Percentiles rank a stretch among this genome's conserved stretches.
Conservation (phyloP, 2,113 vertebrate species). For the Lepus americanus region DNA sequence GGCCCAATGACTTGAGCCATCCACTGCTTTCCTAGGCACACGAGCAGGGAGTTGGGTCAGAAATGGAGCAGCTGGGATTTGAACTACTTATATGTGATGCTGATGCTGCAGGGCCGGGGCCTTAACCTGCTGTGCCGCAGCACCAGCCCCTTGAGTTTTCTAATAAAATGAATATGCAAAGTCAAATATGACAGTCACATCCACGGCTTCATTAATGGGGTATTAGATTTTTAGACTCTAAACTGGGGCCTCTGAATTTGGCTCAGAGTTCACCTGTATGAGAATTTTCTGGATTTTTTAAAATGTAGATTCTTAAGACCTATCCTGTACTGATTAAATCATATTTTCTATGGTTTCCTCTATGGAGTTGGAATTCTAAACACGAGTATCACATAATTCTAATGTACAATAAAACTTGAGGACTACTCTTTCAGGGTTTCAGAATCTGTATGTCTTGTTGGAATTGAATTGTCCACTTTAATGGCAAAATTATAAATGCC, state of each 20-base stretch:
- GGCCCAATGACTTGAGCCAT: too few relatives aligned
- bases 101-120: too few relatives aligned
- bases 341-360: constrained; percentile 33
- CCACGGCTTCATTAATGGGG: not conserved
- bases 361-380: constrained; percentile 42
- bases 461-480: not conserved
- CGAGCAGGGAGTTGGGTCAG: too few relatives aligned
- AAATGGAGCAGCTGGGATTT: too few relatives aligned
- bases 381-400: not conserved
- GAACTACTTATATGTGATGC: too few relatives aligned
- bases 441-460: not conserved
- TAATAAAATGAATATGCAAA: not conserved
- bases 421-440: not conserved
- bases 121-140: too few relatives aligned
- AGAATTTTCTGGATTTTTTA: not conserved
- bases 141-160: too few relatives aligned
- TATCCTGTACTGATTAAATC: not conserved
- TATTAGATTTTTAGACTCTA: not conserved
- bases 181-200: not conserved
- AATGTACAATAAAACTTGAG: not conserved
- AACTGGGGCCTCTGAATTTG: not conserved
- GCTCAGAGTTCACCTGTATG: not conserved
- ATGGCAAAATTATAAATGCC: not conserved
- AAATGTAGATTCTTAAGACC: not conserved
- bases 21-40: too few relatives aligned